Percentiles rank a stretch among this genome's conserved stretches.
Conservation (phyloP, 2,888 invertebrate genomes). For the Pterostichus niger region DNA sequence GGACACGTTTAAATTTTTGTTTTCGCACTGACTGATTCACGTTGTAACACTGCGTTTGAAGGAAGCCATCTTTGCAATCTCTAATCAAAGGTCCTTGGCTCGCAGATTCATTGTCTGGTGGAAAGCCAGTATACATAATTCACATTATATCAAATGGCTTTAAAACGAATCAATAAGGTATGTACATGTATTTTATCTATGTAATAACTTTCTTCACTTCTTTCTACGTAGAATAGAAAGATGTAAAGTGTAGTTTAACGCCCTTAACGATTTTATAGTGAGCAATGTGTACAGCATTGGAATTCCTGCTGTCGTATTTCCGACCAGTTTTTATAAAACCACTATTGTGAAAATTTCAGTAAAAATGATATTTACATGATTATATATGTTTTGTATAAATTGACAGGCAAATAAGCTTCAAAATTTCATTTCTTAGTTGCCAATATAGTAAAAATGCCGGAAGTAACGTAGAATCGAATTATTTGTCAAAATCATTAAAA, state of each 20-base stretch:
- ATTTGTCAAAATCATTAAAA: conserved; percentile 61
- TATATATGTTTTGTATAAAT: conserved; percentile 13
- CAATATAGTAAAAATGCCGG: conserved; percentile 74
- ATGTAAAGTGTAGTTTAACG: conserved; percentile 76
- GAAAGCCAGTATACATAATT: conserved; percentile 87
- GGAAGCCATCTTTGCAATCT: conserved; percentile 92
- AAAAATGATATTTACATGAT: conserved; percentile 25
- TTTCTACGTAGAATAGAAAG: conserved; percentile 70
- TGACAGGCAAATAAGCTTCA: conserved; percentile 38
- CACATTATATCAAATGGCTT: conserved; percentile 90
- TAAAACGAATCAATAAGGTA: conserved; percentile 98
- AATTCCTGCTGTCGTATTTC: conserved; percentile 80
- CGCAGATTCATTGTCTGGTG: conserved; percentile 91
- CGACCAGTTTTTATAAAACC: conserved; percentile 64
- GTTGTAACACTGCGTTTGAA: conserved; percentile 88
- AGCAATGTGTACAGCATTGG: conserved; percentile 84
- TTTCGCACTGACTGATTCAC: conserved; percentile 78
- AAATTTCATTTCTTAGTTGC: conserved; percentile 52
- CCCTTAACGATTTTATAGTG: conserved; percentile 81
- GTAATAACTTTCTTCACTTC: conserved; percentile 46
- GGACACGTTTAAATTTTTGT: conserved; percentile 61
- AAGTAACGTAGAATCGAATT: conserved; percentile 75
- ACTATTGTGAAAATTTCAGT: conserved; percentile 23
- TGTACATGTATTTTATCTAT: conserved; percentile 77
- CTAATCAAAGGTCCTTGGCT: conserved; percentile 92